Conservation (phyloP, 2,888 invertebrate species). For the Ennomos quercinarius region DNA sequence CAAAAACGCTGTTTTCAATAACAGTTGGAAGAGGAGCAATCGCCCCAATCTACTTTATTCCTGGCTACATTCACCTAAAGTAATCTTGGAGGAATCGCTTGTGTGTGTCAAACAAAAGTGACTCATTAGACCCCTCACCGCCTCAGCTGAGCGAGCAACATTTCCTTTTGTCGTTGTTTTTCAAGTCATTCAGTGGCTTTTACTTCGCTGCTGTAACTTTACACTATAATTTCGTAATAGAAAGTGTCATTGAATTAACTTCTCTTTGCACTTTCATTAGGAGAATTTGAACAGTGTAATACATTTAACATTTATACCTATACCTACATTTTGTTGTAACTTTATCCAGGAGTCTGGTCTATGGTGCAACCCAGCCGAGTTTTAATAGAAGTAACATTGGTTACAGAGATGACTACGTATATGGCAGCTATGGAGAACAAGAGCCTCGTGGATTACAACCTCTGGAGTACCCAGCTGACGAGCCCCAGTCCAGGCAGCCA, state of each 20-base stretch:
- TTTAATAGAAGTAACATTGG: conserved; percentile 10
- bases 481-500: conserved; percentile 65
- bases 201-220: no score
- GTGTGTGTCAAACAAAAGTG: conserved; percentile 20
- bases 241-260: no score
- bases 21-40: background rate
- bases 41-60: background rate
- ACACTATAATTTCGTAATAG: no score
- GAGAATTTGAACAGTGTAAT: no score
- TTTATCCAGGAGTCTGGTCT: no score
- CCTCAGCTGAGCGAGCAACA: conserved; percentile 6
- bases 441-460: conserved; percentile 72
- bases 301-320: no score
- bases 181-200: background rate
- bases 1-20: background rate
- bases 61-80: background rate
- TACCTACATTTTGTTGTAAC: no score
- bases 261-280: no score
- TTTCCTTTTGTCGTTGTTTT: conserved; percentile 10
- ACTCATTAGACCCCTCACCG: conserved; percentile 20
- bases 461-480: conserved; percentile 71
- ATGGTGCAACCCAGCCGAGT: no score
- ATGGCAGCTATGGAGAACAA: conserved; percentile 70
- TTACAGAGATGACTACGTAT: conserved; percentile 70
- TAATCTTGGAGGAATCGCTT: conserved; percentile 13